phyloP scores from a whole-genome alignment of 1,140 invertebrate species.

The Pemphigus obesinymphae region DNA sequence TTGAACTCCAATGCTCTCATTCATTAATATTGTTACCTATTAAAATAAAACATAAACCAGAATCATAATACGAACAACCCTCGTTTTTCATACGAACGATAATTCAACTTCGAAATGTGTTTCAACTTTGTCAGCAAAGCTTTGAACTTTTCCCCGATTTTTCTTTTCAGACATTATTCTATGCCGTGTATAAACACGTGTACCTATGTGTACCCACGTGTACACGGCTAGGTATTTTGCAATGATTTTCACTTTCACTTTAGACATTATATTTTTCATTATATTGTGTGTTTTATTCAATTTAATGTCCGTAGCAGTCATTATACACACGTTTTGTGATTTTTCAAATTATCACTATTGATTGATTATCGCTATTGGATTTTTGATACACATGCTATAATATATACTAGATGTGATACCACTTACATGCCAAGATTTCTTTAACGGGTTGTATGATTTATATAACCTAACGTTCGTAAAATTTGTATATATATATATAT shows the following conservation, averaged over 20 bases:
- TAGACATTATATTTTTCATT: background rate
- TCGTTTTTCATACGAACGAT: background rate
- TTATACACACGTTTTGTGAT: background rate
- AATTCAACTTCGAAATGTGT: background rate
- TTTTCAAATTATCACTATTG: no score
- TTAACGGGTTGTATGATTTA: no score
- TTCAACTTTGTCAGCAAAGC: background rate
- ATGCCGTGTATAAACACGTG: background rate
- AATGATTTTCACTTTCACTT: constrained; percentile 15
- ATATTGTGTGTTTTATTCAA: background rate
- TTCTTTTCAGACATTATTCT: background rate
- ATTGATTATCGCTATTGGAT: no score
- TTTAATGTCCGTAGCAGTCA: background rate
- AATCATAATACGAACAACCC: background rate
- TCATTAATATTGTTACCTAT: background rate
- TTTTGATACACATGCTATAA: no score
- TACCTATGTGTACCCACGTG: background rate
- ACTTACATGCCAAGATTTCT: no score
- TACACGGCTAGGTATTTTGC: background rate
- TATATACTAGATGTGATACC: no score
- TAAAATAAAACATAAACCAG: background rate
- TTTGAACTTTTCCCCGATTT: background rate
- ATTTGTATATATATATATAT: no score
- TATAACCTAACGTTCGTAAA: no score
- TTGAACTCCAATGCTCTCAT: background rate